phyloP scores from a whole-genome alignment of 2,888 invertebrate species.

The Tupiocoris notatus region DNA sequence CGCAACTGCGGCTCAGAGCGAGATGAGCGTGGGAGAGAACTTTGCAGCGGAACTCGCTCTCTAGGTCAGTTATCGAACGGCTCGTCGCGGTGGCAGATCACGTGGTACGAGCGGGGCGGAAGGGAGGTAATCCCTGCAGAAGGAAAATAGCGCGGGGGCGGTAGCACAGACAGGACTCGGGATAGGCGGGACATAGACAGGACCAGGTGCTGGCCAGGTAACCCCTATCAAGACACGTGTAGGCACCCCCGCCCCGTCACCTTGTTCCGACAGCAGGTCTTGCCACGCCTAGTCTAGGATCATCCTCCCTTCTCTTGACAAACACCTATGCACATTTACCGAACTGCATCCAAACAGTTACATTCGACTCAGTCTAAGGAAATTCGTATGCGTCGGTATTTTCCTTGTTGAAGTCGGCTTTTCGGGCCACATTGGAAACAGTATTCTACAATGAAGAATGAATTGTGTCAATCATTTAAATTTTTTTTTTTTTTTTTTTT shows the following conservation, averaged over 20 bases:
- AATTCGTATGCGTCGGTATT: no score
- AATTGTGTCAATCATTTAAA: no score
- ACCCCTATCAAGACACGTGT: not conserved
- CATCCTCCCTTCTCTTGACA: no score
- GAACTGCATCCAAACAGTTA: no score
- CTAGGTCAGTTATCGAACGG: not conserved
- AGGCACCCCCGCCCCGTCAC: not conserved
- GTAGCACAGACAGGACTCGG: not conserved
- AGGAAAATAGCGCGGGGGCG: not conserved
- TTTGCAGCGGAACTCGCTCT: not conserved
- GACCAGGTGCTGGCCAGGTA: not conserved
- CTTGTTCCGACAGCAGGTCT: not conserved
- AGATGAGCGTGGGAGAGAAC: not conserved
- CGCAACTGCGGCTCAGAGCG: not conserved
- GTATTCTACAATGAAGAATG: no score
- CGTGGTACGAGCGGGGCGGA: not conserved
- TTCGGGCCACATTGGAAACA: no score
- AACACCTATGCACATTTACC: no score
- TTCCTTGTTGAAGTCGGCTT: no score
- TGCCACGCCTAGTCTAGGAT: not conserved
- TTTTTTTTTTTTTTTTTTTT: no score
- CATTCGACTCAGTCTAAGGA: no score
- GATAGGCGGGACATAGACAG: not conserved
- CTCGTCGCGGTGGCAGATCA: not conserved
- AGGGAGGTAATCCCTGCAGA: not conserved